phyloP scores from a whole-genome alignment of 1,140 invertebrate species.

The Lysiphlebus fabarum region DNA sequence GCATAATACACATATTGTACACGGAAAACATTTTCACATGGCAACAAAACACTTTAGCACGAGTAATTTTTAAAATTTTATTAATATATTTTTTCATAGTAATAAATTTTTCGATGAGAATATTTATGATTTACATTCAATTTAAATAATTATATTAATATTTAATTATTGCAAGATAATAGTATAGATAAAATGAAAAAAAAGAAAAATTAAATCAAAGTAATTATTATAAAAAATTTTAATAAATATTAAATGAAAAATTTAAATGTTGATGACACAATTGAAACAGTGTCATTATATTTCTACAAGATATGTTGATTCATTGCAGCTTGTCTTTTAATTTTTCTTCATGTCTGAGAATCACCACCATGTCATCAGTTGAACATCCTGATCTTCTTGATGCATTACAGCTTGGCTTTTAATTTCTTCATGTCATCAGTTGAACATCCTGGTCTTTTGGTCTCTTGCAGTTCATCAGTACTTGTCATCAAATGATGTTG shows the following conservation, averaged over 20 bases:
- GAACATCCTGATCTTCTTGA: neutral
- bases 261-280: neutral
- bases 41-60: constrained; percentile 10
- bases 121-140: neutral
- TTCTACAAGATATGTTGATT: constrained; percentile 35
- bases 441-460: neutral
- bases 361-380: neutral
- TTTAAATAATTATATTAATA: too few relatives aligned
- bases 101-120: constrained; percentile 24
- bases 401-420: constrained; percentile 23
- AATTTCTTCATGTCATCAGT: neutral
- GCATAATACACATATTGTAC: constrained; percentile 51
- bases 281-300: constrained; percentile 8
- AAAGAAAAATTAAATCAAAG: too few relatives aligned
- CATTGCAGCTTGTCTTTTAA: constrained; percentile 19
- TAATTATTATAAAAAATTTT: constrained; percentile 6
- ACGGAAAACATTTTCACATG: constrained; percentile 35
- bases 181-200: too few relatives aligned
- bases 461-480: too few relatives aligned
- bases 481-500: too few relatives aligned
- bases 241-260: neutral
- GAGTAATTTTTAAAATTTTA: neutral
- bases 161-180: too few relatives aligned
- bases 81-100: constrained; percentile 10
- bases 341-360: neutral